Evolutionary conservation across 2,888 invertebrate genomes (phyloP).

Genomic region (Apamea anceps): DNA sequence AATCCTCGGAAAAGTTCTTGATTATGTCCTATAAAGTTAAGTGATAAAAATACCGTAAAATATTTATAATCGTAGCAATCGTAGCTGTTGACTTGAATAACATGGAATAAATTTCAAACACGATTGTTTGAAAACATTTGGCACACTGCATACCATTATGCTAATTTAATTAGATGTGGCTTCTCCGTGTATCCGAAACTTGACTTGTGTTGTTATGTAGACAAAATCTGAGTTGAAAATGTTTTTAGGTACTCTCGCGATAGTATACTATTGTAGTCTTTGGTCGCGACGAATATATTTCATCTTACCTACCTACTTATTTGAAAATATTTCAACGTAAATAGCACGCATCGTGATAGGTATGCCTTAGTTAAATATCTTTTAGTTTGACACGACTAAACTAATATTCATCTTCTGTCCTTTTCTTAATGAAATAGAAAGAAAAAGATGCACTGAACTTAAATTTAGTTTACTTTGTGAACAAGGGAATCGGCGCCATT

Average conservation of each 20-base stretch:
- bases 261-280: too few relatives aligned
- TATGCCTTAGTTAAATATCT: background rate
- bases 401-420: too few relatives aligned
- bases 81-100: conserved; percentile 3
- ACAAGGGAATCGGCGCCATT: too few relatives aligned
- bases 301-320: background rate
- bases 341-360: background rate
- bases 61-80: background rate
- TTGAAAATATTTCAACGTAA: background rate
- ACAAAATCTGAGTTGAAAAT: background rate
- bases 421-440: too few relatives aligned
- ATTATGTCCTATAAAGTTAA: background rate
- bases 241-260: background rate
- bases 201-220: conserved; percentile 11
- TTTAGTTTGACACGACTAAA: too few relatives aligned
- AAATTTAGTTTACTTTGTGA: too few relatives aligned
- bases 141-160: conserved; percentile 35
- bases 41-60: conserved; percentile 13
- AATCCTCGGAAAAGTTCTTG: background rate
- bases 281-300: background rate
- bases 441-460: too few relatives aligned
- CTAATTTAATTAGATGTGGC: conserved; percentile 52
- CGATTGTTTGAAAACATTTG: conserved; percentile 39
- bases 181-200: conserved; percentile 6
- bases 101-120: conserved; percentile 18